Conservation (phyloP, 1,140 invertebrate genomes). For the Drosophila bocqueti region DNA sequence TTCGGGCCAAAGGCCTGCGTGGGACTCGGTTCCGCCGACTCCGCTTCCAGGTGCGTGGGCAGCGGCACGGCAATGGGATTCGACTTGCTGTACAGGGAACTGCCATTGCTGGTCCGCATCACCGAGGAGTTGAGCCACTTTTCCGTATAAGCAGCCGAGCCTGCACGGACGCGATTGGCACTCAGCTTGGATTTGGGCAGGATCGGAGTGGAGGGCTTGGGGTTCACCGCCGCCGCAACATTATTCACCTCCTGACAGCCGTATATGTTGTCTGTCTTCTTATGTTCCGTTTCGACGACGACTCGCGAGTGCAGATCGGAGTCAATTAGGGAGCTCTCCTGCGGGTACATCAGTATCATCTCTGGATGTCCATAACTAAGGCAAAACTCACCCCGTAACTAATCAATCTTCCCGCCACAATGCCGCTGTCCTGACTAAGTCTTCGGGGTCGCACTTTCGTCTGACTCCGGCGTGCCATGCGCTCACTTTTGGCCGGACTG, state of each 20-base stretch:
- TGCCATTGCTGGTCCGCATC: constrained; percentile 49
- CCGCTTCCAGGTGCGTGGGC: constrained; percentile 78
- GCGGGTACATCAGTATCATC: not conserved
- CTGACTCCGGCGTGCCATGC: constrained; percentile 51
- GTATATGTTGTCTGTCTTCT: constrained; percentile 25
- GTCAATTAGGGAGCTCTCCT: constrained; percentile 58
- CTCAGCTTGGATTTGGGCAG: constrained; percentile 22
- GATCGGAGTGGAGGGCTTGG: constrained; percentile 45
- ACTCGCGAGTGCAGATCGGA: constrained; percentile 25
- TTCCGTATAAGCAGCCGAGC: constrained; percentile 64
- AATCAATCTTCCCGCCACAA: constrained; percentile 74
- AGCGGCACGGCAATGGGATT: constrained; percentile 62
- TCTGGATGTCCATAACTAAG: no score
- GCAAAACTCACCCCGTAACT: constrained; percentile 63
- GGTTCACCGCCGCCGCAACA: not conserved
- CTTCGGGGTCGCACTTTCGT: constrained; percentile 58
- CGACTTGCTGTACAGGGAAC: constrained; percentile 52
- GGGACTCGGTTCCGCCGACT: constrained; percentile 79
- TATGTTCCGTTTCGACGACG: constrained; percentile 1
- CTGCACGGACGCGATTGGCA: constrained; percentile 2
- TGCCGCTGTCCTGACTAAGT: constrained; percentile 80
- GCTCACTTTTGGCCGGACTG: constrained; percentile 81
- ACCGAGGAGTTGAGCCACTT: constrained; percentile 78
- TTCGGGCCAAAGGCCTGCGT: constrained; percentile 77
- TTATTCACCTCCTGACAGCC: constrained; percentile 15